Evolutionary conservation across 2,113 vertebrate genomes (phyloP).

Genomic region (Triplophysa siluroides): DNA sequence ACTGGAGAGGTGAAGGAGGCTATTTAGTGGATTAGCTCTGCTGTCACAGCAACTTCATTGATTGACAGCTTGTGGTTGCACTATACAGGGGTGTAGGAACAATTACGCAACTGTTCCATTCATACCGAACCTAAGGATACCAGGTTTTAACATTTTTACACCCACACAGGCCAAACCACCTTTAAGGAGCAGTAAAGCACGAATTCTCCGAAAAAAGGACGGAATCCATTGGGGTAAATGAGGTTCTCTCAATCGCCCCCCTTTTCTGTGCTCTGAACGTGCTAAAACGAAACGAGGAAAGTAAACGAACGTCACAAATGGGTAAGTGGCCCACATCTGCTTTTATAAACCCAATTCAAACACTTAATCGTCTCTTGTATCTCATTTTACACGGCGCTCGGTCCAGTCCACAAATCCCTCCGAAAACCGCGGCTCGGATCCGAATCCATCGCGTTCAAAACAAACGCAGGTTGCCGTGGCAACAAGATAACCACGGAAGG

Average conservation of each 20-base stretch:
- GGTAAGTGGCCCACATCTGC: conserved; percentile 47
- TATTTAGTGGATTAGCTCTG: conserved; percentile 57
- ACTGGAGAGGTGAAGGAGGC: conserved; percentile 59
- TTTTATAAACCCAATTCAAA: conserved; percentile 57
- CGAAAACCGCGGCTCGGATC: conserved; percentile 59
- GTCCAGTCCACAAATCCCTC: conserved; percentile 64
- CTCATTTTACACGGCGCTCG: conserved; percentile 55
- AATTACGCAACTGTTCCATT: conserved; percentile 26
- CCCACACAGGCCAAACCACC: conserved; percentile 18
- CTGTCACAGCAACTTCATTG: conserved; percentile 60
- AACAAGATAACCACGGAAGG: conserved; percentile 52
- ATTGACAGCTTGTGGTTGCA: conserved; percentile 49
- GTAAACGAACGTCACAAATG: conserved; percentile 24
- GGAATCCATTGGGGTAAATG: conserved; percentile 56
- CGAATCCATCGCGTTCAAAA: conserved; percentile 58
- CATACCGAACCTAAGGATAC: conserved; percentile 11
- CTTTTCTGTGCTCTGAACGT: conserved; percentile 51
- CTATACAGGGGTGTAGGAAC: conserved; percentile 5
- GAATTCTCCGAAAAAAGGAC: conserved; percentile 2
- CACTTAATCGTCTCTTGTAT: conserved; percentile 62
- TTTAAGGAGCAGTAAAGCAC: not conserved
- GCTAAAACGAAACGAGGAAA: not conserved
- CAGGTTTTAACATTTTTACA: conserved; percentile 6
- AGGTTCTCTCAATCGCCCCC: conserved; percentile 61
- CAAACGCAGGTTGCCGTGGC: conserved; percentile 59